Evolutionary conservation across 1,140 invertebrate genomes (phyloP).

Genomic region (Drosophila hydei): DNA sequence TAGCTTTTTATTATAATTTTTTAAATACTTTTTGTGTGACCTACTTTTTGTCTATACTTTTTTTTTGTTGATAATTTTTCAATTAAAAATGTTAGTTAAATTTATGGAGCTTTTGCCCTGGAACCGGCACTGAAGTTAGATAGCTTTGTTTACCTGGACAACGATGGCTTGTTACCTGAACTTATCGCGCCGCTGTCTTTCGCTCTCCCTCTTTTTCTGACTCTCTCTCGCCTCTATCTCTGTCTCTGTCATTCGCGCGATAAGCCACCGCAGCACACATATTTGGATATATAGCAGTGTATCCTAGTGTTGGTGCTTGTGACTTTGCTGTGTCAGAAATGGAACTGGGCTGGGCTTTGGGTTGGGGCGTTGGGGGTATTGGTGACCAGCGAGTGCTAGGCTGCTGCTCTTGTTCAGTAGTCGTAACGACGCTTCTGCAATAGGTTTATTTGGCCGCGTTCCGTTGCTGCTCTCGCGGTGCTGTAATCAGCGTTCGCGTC

Average conservation of each 20-base stretch:
- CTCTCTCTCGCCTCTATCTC: slow-evolving; percentile 14
- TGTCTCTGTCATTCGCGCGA: slow-evolving; percentile 18
- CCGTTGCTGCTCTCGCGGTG: neutral
- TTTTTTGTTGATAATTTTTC: neutral
- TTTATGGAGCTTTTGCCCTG: slow-evolving; percentile 7
- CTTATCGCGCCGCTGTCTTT: slow-evolving; percentile 51
- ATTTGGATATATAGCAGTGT: neutral
- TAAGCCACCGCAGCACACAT: slow-evolving; percentile 38
- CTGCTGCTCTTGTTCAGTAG: slow-evolving; percentile 33
- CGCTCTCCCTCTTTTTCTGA: neutral
- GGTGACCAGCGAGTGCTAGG: neutral
- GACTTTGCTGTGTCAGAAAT: slow-evolving; percentile 30
- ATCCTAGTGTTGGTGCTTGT: slow-evolving; percentile 25
- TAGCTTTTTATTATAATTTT: no score
- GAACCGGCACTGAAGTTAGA: slow-evolving; percentile 44
- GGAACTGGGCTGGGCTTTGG: slow-evolving; percentile 2
- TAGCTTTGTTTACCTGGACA: slow-evolving; percentile 62
- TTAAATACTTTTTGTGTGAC: no score
- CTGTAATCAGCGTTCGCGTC: slow-evolving; percentile 14
- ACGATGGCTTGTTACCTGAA: slow-evolving; percentile 55
- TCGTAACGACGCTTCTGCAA: slow-evolving; percentile 30
- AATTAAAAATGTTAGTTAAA: neutral
- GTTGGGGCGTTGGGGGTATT: slow-evolving; percentile 4
- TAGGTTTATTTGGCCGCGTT: slow-evolving; percentile 21
- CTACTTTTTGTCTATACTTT: no score